A percentile compares a stretch with the other conserved stretches of the same genome.
phyloP scores from a whole-genome alignment of 2,113 vertebrate genomes.

The Pithys albifrons region DNA sequence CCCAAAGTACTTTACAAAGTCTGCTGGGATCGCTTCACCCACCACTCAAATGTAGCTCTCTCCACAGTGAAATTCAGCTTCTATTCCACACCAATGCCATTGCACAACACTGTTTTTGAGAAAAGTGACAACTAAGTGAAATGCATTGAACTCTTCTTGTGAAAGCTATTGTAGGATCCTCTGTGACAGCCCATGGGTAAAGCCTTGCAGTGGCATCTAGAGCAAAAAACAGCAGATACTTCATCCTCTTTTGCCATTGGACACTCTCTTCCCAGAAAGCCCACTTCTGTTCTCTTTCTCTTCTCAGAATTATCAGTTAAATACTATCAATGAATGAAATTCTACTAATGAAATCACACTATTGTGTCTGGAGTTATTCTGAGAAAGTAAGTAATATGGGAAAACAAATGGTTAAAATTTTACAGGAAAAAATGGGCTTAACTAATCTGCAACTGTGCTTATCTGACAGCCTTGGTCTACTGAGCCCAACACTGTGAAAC shows the following conservation, averaged over 20 bases:
- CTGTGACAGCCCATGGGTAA: background rate
- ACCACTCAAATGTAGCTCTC: background rate
- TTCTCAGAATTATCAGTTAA: background rate
- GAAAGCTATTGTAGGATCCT: background rate
- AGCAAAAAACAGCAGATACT: background rate
- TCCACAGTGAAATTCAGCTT: background rate
- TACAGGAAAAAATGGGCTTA: background rate
- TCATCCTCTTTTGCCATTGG: background rate
- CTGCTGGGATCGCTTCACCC: conserved; percentile 37
- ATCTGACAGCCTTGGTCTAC: background rate
- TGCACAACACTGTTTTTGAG: background rate
- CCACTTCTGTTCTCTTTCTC: background rate
- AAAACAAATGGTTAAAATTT: background rate
- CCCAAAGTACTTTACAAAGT: conserved; percentile 25
- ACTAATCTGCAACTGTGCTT: background rate
- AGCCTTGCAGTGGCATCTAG: background rate
- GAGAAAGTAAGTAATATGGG: background rate
- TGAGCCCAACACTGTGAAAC: background rate
- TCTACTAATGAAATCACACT: background rate
- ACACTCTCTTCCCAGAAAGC: background rate
- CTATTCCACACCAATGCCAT: background rate
- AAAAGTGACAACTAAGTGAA: conserved; percentile 10
- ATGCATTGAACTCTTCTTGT: background rate
- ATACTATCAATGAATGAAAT: background rate
- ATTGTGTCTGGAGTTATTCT: background rate